Evolutionary conservation across 2,797 vertebrate genomes (phyloP).

Genomic region (Cuniculus paca): DNA sequence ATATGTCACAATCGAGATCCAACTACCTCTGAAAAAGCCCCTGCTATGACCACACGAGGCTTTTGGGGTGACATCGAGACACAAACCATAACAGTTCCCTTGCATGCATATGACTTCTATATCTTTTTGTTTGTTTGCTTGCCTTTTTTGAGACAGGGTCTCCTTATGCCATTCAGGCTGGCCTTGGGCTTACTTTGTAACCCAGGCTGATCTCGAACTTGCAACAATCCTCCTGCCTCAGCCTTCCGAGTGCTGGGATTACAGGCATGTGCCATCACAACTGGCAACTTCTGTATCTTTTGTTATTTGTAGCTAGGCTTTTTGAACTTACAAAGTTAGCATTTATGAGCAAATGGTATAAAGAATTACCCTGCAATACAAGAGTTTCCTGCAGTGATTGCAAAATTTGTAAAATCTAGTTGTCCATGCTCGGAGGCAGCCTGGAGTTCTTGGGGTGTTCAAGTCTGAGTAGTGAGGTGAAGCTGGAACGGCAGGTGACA

Average conservation of each 20-base stretch:
- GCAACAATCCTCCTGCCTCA: too few species aligned
- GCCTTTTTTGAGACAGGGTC: too few species aligned
- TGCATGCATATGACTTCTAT: background rate
- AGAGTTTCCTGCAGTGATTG: background rate
- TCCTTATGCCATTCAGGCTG: too few species aligned
- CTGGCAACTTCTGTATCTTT: background rate
- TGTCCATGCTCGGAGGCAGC: background rate
- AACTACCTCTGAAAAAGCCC: background rate
- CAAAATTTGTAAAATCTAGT: background rate
- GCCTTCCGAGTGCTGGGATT: too few species aligned
- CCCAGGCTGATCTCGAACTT: too few species aligned
- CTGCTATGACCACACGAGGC: background rate
- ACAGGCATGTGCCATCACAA: too few species aligned
- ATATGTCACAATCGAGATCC: background rate
- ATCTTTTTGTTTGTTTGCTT: background rate
- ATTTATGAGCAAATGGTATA: background rate
- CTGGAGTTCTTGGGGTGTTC: background rate
- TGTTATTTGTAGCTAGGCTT: background rate
- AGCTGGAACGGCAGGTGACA: background rate
- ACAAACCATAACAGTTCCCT: background rate
- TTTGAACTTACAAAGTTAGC: background rate
- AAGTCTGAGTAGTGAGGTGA: background rate
- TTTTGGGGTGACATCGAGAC: background rate
- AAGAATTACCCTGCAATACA: background rate
- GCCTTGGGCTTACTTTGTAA: too few species aligned